Evolutionary conservation across 1,140 invertebrate species (phyloP), one percentile per base, ranked within the genome.

Genomic region (Dinoponera quadriceps): DNA sequence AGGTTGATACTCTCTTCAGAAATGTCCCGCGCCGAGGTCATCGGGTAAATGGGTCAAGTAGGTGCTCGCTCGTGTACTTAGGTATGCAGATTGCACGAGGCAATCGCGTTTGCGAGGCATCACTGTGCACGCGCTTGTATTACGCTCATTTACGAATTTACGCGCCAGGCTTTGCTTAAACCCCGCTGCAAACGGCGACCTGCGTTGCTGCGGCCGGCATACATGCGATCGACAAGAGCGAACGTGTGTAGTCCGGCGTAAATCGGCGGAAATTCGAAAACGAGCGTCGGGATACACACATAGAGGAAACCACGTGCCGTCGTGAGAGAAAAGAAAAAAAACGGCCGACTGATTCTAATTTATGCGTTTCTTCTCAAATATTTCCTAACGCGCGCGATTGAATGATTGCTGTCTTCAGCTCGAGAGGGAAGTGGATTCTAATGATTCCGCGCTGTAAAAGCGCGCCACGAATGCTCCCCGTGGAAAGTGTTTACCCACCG

Each of bases 21-120:
- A 86, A 78, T 82, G 72, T 89, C 83, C 33, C 44, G 54, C 60
- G 63, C 29, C 88, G 88, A 90, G 90, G 90, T 91, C 89, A 91
- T 72, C 82, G 86, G 90, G 90, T 89, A 91, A 91, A 91, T 90
- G 83, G 90, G 90, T 89, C 89, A 88, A 91, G 87, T 87, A 83
- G 85, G 85, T 85, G 68, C 88, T 86, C 65, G 55, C 60, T 29
- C 55, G 55, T 71, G 84, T 51, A 85, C 74, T 88, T 81, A 72
- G 71, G 44, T 80, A 88, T 88, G 86, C 86, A 88, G 84, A 88
- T 88, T 88, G 78, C 55, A 74, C 73, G 73, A 69, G 85, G 72
- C 73, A 54, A 51, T 22, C 65, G 55, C 73, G 33, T 69, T 78
- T 33, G 14, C 1, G 27, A 63, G 44, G 75, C 75, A 71, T 80